Conservation (phyloP, 2,888 invertebrate species). For the Clitarchus hookeri region DNA sequence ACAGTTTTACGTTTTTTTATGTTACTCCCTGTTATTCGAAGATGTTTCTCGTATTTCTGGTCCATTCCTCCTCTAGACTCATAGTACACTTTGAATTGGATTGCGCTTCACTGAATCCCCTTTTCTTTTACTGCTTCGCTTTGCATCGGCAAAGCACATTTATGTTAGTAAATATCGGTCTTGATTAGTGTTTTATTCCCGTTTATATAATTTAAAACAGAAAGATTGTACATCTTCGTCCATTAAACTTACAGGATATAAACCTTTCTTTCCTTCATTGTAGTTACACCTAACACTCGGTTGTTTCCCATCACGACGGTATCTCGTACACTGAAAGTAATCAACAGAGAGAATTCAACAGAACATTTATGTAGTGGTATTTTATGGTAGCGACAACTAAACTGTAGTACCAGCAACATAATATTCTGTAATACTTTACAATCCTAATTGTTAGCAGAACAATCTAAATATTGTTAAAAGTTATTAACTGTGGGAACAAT, state of each 20-base stretch:
- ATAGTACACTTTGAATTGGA: not conserved
- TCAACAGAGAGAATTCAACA: too few species aligned
- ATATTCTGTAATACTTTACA: too few species aligned
- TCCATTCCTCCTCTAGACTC: slow-evolving; percentile 1
- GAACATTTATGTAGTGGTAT: too few species aligned
- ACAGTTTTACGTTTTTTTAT: not conserved
- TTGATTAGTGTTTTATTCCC: not conserved
- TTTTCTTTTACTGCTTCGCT: not conserved
- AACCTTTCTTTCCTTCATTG: not conserved
- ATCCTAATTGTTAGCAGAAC: too few species aligned
- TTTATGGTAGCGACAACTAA: too few species aligned
- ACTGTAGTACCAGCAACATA: too few species aligned
- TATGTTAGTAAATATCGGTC: not conserved
- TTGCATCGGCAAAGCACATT: not conserved
- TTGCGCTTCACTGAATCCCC: not conserved
- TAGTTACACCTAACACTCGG: not conserved
- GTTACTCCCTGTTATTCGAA: not conserved
- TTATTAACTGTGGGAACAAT: too few species aligned
- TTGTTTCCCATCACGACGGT: not conserved
- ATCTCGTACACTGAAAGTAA: not conserved
- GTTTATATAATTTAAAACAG: not conserved
- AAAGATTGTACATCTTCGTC: not conserved
- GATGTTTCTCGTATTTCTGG: not conserved
- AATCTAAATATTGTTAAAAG: too few species aligned
- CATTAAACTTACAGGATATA: not conserved